Base-by-base conservation (phyloP, 2,113 vertebrate species). In the Microtus pennsylvanicus region DNA sequence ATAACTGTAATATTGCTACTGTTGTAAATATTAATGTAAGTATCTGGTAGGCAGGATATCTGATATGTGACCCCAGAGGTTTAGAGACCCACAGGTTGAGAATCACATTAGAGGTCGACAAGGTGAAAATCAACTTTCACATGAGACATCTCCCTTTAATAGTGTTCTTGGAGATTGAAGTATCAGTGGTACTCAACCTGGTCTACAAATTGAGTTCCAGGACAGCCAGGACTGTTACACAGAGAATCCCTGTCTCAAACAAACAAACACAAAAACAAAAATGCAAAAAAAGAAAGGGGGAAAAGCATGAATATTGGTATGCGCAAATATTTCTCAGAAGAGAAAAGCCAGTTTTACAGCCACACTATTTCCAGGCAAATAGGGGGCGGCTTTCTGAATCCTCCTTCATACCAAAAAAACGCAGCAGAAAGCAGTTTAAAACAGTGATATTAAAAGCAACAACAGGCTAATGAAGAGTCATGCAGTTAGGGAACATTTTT, bases 381-480 rank as follows among this genome's bases (percentile, higher is more conserved):
- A 88, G 0, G 0, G 10, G 58, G 4, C 2, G 55, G 1, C 30
- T 85, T 42, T 17, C 10, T 45, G 50, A 55, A 88, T 4, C 28
- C 10, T 47, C 30, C 33, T 90, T 42, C 93, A 70, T 38, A 81
- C 4, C 26, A 89, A 16, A 28, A 14, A 83, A 95, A 55, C 0
- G 75, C 74, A 93, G 21, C 50, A 55, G 10, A n/a, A 81, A 55
- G 8, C 21, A 58, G 13, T 58, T 42, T 61, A 58, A 58, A 28
- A 80, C 47, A 22, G 52, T 81, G 42, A 89, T 52, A 75, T 81
- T 86, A 87, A 94, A 96, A 76, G 7, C 14, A 88, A 52, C 24
- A 90, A 11, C 24, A 69, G 65, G 75, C 22, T 69, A 87, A 78
- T 63, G 63, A 95, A 91, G 86, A 83, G 3, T n/a, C 80, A 7